These are phyloP conservation scores for Ligdia adustata DNA, from an alignment of 2,888 invertebrate species.

Conservation along the genomic window DNA sequence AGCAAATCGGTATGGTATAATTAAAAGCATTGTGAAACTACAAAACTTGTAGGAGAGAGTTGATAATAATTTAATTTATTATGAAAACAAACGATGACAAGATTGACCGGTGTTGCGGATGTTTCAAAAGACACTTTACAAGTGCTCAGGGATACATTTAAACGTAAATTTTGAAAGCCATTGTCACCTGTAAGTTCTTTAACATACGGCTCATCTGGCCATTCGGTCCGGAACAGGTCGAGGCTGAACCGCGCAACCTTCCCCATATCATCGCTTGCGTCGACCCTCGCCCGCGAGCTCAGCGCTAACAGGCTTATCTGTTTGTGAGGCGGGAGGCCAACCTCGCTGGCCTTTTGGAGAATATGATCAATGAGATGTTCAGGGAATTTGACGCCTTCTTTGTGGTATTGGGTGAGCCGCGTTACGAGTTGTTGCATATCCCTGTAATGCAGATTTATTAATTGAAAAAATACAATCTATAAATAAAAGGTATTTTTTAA, in stretches of 20 bases:
- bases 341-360: conserved; percentile 42
- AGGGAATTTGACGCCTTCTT: conserved; percentile 58
- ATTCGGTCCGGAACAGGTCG: conserved; percentile 59
- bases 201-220: conserved; percentile 48
- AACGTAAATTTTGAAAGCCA: too few species aligned
- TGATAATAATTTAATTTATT: too few species aligned
- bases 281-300: conserved; percentile 39
- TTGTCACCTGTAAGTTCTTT: conserved; percentile 52
- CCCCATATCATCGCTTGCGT: conserved; percentile 44
- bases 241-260: conserved; percentile 55
- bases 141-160: too few species aligned
- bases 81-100: too few species aligned
- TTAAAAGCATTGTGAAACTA: too few species aligned
- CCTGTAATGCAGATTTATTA: conserved; percentile 42
- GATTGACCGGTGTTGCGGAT: too few species aligned
- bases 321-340: conserved; percentile 57
- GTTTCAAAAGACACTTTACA: too few species aligned
- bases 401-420: conserved; percentile 59
- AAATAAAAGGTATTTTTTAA: background rate
- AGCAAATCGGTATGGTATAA: too few species aligned
- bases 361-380: conserved; percentile 52
- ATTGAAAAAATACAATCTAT: too few species aligned
- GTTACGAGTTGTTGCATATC: conserved; percentile 51
- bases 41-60: too few species aligned
- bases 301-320: conserved; percentile 60